phyloP scores from a whole-genome alignment of 2,113 vertebrate species.

The Brienomyrus longianalis region DNA sequence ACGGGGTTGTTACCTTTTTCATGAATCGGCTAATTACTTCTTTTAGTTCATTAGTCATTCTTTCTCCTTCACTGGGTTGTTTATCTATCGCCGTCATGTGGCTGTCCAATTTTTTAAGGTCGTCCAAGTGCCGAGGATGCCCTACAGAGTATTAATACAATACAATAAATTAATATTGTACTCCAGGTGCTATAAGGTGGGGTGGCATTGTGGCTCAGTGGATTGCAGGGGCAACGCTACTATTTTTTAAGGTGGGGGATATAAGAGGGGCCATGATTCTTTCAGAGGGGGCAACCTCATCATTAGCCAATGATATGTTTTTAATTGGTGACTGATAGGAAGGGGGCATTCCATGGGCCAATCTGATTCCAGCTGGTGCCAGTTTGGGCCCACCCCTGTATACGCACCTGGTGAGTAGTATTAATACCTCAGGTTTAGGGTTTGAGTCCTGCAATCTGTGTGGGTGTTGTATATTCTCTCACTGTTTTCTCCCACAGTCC shows the following conservation, averaged over 20 bases:
- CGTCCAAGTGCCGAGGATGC: background rate
- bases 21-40: slow-evolving; percentile 71
- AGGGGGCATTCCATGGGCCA: background rate
- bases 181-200: background rate
- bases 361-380: background rate
- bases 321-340: background rate
- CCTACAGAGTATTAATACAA: background rate
- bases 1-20: slow-evolving; percentile 60
- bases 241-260: background rate
- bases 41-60: slow-evolving; percentile 68
- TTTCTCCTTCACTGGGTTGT: slow-evolving; percentile 63
- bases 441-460: background rate
- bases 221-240: background rate
- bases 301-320: background rate
- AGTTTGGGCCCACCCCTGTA: background rate
- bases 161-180: background rate
- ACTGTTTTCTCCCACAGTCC: background rate
- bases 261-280: background rate
- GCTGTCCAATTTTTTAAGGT: background rate
- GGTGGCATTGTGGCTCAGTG: background rate
- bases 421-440: background rate
- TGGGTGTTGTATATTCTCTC: background rate
- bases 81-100: slow-evolving; percentile 13
- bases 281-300: background rate
- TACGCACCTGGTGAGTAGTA: background rate